phyloP scores from a whole-genome alignment of 2,797 vertebrate species.

The Phalloptychus januarius region DNA sequence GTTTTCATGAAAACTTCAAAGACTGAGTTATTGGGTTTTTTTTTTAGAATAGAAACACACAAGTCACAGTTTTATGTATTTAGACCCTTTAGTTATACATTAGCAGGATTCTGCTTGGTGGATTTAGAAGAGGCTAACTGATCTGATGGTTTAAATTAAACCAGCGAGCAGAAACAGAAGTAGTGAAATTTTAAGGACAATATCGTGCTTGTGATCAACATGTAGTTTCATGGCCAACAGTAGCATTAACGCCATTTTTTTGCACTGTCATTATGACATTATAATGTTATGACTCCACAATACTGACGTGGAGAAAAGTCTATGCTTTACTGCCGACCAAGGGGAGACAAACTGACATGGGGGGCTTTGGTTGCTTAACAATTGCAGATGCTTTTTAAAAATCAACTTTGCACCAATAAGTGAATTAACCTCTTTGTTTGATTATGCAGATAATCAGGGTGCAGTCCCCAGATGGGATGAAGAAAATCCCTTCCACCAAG shows the following conservation, averaged over 20 bases:
- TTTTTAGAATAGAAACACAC: background rate
- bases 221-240: background rate
- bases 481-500: constrained; percentile 90
- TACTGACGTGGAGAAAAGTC: background rate
- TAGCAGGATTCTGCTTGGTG: background rate
- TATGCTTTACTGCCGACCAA: constrained; percentile 3
- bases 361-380: background rate
- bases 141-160: constrained; percentile 8
- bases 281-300: constrained; percentile 31
- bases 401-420: background rate
- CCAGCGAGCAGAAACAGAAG: background rate
- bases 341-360: background rate
- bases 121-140: constrained; percentile 10
- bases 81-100: constrained; percentile 1
- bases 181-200: background rate
- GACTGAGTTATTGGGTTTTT: rapidly evolving
- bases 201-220: background rate
- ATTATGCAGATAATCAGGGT: constrained; percentile 88
- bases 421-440: background rate
- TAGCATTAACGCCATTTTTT: constrained; percentile 28
- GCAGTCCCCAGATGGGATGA: constrained; percentile 96
- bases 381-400: background rate
- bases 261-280: constrained; percentile 71
- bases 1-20: background rate
- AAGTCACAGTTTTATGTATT: background rate